Conservation (phyloP, 2,113 vertebrate species). For the Muntiacus reevesi region DNA sequence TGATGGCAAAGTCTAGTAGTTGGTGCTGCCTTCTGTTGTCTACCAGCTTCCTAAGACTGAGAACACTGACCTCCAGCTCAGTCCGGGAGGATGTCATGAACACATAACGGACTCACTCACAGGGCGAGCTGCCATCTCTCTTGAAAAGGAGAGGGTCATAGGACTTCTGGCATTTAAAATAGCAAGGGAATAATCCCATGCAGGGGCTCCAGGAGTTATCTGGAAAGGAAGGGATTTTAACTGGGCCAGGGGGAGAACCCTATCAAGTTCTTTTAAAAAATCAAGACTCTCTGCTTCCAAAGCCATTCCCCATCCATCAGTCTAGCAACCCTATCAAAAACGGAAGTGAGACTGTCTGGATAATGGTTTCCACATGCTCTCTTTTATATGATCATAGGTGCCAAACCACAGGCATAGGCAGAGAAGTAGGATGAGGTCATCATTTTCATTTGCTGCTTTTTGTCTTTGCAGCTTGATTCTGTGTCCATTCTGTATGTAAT, state of each 20-base stretch:
- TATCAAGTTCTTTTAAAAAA: background rate
- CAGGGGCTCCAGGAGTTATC: background rate
- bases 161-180: background rate
- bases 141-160: background rate
- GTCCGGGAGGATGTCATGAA: too few relatives aligned
- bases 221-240: background rate
- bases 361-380: slow-evolving; percentile 31
- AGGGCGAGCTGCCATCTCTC: background rate
- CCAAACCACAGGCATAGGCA: background rate
- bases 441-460: background rate
- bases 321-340: background rate
- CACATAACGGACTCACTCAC: background rate
- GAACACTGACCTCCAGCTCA: background rate
- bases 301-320: background rate
- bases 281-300: background rate
- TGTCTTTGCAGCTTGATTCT: background rate
- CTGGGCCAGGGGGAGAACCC: background rate
- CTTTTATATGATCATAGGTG: background rate
- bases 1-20: background rate
- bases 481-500: background rate
- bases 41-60: background rate
- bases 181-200: background rate
- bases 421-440: background rate
- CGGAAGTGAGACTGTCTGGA: background rate
- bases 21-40: background rate